phyloP scores from a whole-genome alignment of 2,888 invertebrate genomes.

The Drosophila putrida region DNA sequence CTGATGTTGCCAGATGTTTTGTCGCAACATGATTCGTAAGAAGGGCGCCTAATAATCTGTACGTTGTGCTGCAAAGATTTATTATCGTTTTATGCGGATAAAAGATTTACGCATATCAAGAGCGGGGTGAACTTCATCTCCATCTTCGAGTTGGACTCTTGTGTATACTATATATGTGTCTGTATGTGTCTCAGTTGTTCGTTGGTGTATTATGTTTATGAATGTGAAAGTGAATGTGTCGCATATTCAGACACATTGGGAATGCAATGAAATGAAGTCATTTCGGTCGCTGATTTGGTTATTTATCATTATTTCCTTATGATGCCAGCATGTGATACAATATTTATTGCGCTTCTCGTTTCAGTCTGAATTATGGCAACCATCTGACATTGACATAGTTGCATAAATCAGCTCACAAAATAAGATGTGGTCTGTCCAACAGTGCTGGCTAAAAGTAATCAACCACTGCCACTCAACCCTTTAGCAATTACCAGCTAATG shows the following conservation, averaged over 20 bases:
- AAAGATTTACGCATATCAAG: constrained; percentile 74
- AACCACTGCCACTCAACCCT: constrained; percentile 42
- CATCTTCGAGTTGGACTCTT: neutral
- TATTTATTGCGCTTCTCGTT: constrained; percentile 64
- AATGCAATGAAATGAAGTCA: constrained; percentile 72
- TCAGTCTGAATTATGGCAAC: constrained; percentile 62
- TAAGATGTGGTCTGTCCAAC: constrained; percentile 1
- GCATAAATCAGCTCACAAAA: constrained; percentile 61
- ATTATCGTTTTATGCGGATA: constrained; percentile 81
- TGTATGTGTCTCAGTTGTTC: constrained; percentile 37
- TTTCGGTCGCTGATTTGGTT: constrained; percentile 77
- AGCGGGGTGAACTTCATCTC: constrained; percentile 28
- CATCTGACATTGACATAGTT: constrained; percentile 75
- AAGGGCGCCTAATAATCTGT: constrained; percentile 75
- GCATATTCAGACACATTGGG: constrained; percentile 44
- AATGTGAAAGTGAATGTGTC: constrained; percentile 45
- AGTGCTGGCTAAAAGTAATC: constrained; percentile 14
- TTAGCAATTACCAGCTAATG: constrained; percentile 57
- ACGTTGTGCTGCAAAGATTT: constrained; percentile 78
- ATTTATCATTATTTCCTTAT: constrained; percentile 80
- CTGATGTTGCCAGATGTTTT: constrained; percentile 68
- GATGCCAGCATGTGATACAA: constrained; percentile 76
- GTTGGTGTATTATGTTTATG: constrained; percentile 54
- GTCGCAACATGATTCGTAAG: constrained; percentile 55
- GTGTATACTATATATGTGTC: neutral